These are phyloP conservation scores for Schlechtendalia chinensis DNA, from an alignment of 1,140 invertebrate species.

Conservation along the genomic window DNA sequence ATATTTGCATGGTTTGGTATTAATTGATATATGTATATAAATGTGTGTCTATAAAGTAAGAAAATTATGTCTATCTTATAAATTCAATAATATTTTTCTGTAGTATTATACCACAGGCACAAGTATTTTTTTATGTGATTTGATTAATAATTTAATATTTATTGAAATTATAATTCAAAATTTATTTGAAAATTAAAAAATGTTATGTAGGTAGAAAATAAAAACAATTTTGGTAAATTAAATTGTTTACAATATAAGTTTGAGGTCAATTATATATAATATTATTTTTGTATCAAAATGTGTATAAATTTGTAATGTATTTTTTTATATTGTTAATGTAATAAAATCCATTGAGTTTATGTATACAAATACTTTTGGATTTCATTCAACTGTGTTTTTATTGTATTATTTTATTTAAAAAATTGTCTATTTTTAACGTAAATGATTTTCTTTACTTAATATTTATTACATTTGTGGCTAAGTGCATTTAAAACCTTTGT, in stretches of 20 bases:
- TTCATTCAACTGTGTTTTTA: no score
- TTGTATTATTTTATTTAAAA: no score
- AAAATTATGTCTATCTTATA: not conserved
- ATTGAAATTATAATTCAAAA: not conserved
- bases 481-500: no score
- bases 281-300: not conserved
- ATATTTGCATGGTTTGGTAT: not conserved
- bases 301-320: no score
- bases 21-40: not conserved
- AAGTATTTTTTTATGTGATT: not conserved
- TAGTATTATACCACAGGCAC: not conserved
- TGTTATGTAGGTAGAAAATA: not conserved
- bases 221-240: no score
- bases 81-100: constrained; percentile 8
- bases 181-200: not conserved
- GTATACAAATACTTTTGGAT: no score
- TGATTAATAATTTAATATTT: constrained; percentile 4
- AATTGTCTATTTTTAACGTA: no score
- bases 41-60: not conserved
- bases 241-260: no score
- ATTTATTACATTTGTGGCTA: no score
- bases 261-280: not conserved
- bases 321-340: no score
- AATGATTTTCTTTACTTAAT: no score
- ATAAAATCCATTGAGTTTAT: no score